Conservation (phyloP, 2,113 vertebrate species). For the Plecotus auritus region DNA sequence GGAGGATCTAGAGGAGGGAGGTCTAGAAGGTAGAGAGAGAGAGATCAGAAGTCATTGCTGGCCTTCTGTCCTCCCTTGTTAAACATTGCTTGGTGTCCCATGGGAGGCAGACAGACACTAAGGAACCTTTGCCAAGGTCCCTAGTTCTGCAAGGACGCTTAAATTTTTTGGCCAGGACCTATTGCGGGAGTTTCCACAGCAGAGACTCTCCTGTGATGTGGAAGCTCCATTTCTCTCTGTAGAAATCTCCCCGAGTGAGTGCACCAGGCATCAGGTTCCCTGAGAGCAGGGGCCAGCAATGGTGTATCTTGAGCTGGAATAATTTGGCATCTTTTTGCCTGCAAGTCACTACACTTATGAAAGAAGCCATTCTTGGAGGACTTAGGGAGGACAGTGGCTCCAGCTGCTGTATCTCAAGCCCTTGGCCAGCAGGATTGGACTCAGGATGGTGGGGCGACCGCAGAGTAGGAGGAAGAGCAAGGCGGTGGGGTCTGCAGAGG, state of each 20-base stretch:
- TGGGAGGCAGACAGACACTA: neutral
- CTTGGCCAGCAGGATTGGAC: neutral
- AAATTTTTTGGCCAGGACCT: neutral
- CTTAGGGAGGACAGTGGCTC: neutral
- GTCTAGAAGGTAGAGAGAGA: neutral
- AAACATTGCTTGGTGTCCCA: fast-evolving
- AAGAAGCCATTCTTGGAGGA: neutral
- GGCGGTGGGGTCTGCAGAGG: neutral
- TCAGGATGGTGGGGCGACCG: neutral
- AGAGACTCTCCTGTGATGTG: neutral
- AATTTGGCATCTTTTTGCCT: neutral
- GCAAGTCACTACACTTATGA: neutral
- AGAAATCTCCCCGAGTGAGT: neutral
- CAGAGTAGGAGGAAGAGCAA: neutral
- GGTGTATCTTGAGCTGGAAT: neutral
- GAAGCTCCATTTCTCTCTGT: neutral
- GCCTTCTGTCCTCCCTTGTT: neutral
- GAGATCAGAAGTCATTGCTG: neutral
- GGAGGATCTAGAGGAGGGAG: neutral
- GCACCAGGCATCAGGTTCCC: fast-evolving
- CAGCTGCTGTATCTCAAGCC: neutral
- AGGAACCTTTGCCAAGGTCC: neutral
- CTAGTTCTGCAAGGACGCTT: neutral
- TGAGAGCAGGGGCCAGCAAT: too few relatives aligned
- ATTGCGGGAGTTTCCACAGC: neutral